phyloP scores from a whole-genome alignment of 2,888 invertebrate species.

The Papilio protenor region DNA sequence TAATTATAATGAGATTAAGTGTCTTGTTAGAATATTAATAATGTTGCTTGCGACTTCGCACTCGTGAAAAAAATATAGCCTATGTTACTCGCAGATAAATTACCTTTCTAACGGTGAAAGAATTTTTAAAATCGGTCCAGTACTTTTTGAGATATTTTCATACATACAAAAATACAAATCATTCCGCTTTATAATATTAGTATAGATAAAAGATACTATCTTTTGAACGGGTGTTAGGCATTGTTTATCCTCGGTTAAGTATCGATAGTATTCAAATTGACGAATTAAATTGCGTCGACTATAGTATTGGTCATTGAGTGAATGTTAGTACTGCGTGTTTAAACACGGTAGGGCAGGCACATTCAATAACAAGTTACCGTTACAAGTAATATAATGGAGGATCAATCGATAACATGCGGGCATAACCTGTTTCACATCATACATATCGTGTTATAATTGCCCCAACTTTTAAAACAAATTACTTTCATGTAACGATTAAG shows the following conservation, averaged over 20 bases:
- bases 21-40: not conserved
- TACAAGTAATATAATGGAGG: constrained; percentile 59
- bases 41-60: no score
- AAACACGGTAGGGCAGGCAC: constrained; percentile 47
- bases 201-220: not conserved
- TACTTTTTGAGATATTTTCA: no score
- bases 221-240: not conserved
- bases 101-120: no score
- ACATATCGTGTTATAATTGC: constrained; percentile 36
- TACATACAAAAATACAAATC: no score
- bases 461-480: constrained; percentile 26
- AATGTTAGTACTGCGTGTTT: constrained; percentile 31
- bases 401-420: constrained; percentile 73
- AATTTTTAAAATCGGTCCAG: no score
- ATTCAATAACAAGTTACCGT: constrained; percentile 56
- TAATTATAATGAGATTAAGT: not conserved
- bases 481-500: constrained; percentile 8
- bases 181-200: no score
- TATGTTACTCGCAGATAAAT: no score
- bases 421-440: constrained; percentile 55
- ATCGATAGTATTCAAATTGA: not conserved
- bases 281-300: not conserved
- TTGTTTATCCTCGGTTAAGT: not conserved
- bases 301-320: constrained; percentile 6
- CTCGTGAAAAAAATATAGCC: no score